Evolutionary conservation across 2,797 vertebrate species (phyloP).

Genomic region (Falco peregrinus): DNA sequence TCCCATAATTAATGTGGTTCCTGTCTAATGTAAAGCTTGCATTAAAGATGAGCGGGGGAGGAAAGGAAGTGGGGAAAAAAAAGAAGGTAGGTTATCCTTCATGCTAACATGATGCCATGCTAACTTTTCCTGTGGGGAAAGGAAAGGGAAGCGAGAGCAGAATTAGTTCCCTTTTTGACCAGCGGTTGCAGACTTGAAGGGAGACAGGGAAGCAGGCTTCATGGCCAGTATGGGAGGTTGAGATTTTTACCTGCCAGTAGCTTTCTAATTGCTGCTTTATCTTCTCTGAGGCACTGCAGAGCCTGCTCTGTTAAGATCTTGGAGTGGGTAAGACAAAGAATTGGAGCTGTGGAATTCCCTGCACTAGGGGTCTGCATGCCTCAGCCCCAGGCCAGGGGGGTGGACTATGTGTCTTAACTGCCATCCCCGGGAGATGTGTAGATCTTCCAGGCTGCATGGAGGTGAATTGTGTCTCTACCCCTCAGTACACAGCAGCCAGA

Average conservation of each 20-base stretch:
- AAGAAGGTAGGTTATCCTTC: not conserved
- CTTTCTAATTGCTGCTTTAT: not conserved
- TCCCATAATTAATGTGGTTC: not conserved
- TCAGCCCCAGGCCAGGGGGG: not conserved
- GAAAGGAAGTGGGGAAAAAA: not conserved
- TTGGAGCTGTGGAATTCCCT: not conserved
- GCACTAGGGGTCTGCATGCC: not conserved
- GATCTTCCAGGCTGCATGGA: not conserved
- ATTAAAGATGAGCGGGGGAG: not conserved
- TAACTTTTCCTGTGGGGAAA: not conserved
- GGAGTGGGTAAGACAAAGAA: not conserved
- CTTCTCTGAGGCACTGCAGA: not conserved
- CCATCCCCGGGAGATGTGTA: not conserved
- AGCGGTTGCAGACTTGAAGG: not conserved
- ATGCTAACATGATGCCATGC: not conserved
- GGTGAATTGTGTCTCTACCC: not conserved
- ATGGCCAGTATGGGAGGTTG: not conserved
- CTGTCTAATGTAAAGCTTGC: not conserved
- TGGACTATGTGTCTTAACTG: not conserved
- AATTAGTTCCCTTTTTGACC: not conserved
- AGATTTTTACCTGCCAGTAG: not conserved
- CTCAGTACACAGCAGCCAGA: not conserved
- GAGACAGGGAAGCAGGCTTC: not conserved
- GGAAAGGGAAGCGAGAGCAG: not conserved
- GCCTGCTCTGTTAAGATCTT: not conserved